Percentiles rank a stretch among this genome's conserved stretches.
Conservation (phyloP, 2,113 vertebrate species). For the Chloebia gouldiae region DNA sequence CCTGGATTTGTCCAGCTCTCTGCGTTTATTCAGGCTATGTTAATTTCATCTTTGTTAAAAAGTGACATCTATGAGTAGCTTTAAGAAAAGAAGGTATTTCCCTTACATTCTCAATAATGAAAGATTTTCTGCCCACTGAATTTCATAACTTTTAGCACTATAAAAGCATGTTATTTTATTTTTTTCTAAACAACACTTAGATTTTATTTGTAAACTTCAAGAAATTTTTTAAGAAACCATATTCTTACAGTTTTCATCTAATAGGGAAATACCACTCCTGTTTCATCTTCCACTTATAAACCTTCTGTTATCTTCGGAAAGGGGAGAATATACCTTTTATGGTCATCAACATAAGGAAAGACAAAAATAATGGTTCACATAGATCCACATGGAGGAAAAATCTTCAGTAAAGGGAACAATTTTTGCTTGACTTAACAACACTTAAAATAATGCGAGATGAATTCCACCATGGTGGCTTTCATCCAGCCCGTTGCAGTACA, state of each 20-base stretch:
- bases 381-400: background rate
- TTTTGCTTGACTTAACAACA: background rate
- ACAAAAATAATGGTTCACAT: background rate
- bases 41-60: background rate
- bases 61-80: background rate
- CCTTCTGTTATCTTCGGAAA: background rate
- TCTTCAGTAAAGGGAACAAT: background rate
- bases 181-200: background rate
- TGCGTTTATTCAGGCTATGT: background rate
- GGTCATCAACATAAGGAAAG: background rate
- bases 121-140: background rate
- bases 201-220: background rate
- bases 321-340: background rate
- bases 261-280: background rate
- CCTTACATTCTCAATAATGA: background rate
- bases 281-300: rapidly evolving
- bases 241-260: background rate
- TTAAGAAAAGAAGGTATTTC: background rate
- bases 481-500: background rate
- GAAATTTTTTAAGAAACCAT: background rate
- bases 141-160: background rate
- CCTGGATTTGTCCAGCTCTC: background rate
- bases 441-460: background rate
- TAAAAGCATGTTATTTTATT: background rate
- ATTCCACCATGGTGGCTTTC: background rate